These are phyloP conservation scores for Lateolabrax maculatus DNA, from an alignment of 2,797 vertebrate species.

Conservation along the genomic window DNA sequence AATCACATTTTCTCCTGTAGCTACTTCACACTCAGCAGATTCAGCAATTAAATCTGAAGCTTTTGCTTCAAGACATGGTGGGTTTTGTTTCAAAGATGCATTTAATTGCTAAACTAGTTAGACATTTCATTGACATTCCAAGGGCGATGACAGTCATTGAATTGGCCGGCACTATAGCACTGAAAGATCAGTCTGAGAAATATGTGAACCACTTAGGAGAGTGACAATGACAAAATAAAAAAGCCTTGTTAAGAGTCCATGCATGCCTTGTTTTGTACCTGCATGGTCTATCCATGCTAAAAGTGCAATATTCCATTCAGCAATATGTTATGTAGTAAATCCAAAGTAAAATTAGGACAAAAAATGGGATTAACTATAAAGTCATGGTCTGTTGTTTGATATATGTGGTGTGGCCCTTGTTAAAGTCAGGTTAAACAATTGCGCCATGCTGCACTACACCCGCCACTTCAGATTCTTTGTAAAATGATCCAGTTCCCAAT, in stretches of 20 bases:
- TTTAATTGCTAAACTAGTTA: slow-evolving; percentile 66
- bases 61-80: slow-evolving; percentile 64
- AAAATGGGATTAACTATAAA: slow-evolving; percentile 41
- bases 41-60: slow-evolving; percentile 78
- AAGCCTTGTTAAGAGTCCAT: slow-evolving; percentile 23
- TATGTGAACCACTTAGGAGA: slow-evolving; percentile 7
- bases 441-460: slow-evolving; percentile 47
- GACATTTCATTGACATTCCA: slow-evolving; percentile 54
- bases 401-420: slow-evolving; percentile 53
- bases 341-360: slow-evolving; percentile 27
- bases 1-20: slow-evolving; percentile 76
- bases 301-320: slow-evolving; percentile 21
- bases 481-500: slow-evolving; percentile 40
- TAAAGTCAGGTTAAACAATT: slow-evolving; percentile 63
- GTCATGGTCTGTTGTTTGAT: slow-evolving; percentile 44
- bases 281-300: slow-evolving; percentile 12
- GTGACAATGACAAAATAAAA: slow-evolving; percentile 30
- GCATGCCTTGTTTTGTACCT: slow-evolving; percentile 12
- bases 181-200: slow-evolving; percentile 26
- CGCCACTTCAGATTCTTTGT: slow-evolving; percentile 50
- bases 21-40: slow-evolving; percentile 69
- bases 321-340: slow-evolving; percentile 30
- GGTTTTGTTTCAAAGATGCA: slow-evolving; percentile 63
- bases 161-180: background rate
- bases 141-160: slow-evolving; percentile 38